Conservation (phyloP, 2,113 vertebrate species). For the Eolophus roseicapilla region DNA sequence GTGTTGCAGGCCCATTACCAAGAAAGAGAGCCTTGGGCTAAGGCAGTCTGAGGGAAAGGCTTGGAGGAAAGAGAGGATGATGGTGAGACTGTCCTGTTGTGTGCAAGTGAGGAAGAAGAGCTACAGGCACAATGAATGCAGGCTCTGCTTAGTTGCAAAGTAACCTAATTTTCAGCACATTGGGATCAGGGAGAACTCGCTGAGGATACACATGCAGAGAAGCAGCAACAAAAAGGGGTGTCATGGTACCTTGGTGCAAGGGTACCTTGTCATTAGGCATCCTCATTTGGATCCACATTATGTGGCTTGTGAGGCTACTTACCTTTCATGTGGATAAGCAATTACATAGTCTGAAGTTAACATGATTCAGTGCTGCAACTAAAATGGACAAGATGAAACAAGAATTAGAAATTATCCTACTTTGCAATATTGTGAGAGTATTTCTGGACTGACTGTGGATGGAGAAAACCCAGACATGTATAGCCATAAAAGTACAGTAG, state of each 20-base stretch:
- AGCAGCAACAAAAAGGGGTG: not conserved
- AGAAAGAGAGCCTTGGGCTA: not conserved
- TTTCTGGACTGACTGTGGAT: not conserved
- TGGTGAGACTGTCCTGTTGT: not conserved
- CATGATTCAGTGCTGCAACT: not conserved
- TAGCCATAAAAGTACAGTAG: not conserved
- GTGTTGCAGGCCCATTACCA: accelerated
- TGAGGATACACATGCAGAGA: not conserved
- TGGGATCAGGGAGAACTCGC: not conserved
- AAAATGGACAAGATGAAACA: not conserved
- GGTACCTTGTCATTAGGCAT: not conserved
- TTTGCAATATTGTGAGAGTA: not conserved
- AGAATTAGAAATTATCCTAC: not conserved
- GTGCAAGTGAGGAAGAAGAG: not conserved
- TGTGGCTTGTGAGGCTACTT: not conserved
- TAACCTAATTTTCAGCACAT: not conserved
- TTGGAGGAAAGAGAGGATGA: not conserved
- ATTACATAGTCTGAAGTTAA: not conserved
- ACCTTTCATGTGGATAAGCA: not conserved
- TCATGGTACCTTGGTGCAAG: not conserved
- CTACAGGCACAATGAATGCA: not conserved
- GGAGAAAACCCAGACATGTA: not conserved
- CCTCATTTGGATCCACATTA: accelerated
- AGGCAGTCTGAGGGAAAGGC: not conserved
- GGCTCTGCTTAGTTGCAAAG: not conserved